A percentile compares a stretch with the other conserved stretches of the same genome.
Evolutionary conservation across 2,113 vertebrate genomes (phyloP).

Genomic region (Meriones unguiculatus): DNA sequence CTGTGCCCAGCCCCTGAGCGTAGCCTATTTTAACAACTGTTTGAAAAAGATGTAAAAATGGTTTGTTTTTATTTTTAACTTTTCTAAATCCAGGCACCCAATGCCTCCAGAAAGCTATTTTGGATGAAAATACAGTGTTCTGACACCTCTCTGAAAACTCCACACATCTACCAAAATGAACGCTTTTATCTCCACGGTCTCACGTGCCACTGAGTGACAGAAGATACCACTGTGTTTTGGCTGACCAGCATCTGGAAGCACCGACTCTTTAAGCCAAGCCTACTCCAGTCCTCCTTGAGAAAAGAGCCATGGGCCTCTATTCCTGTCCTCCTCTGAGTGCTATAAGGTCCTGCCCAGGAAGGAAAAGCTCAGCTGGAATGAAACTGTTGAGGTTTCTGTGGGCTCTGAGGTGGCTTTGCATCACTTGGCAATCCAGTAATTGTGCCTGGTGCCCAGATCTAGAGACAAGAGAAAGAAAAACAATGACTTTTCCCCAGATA

Average conservation of each 20-base stretch:
- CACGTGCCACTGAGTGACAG: constrained; percentile 14
- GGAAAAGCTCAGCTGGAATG: constrained; percentile 7
- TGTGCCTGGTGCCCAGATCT: background rate
- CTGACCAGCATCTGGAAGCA: constrained; percentile 52
- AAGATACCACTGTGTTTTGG: constrained; percentile 54
- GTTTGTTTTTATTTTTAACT: constrained; percentile 72
- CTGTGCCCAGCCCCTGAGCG: background rate
- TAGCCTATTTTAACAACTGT: constrained; percentile 16
- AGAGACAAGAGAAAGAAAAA: constrained; percentile 12
- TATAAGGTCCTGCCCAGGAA: background rate
- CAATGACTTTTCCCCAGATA: background rate
- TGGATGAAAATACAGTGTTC: constrained; percentile 59
- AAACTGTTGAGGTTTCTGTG: background rate
- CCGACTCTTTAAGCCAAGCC: constrained; percentile 31
- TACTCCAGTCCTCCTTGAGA: constrained; percentile 17
- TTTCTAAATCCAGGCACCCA: constrained; percentile 72
- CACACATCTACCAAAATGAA: constrained; percentile 65
- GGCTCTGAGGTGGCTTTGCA: background rate
- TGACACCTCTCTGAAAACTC: constrained; percentile 64
- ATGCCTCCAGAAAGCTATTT: constrained; percentile 70
- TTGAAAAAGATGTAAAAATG: constrained; percentile 68
- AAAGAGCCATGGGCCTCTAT: background rate
- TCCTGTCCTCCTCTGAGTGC: background rate
- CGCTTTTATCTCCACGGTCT: constrained; percentile 58
- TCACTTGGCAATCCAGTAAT: background rate